Percentiles rank a stretch among this genome's conserved stretches.
phyloP scores from a whole-genome alignment of 2,888 invertebrate genomes.

The Mimas tiliae region DNA sequence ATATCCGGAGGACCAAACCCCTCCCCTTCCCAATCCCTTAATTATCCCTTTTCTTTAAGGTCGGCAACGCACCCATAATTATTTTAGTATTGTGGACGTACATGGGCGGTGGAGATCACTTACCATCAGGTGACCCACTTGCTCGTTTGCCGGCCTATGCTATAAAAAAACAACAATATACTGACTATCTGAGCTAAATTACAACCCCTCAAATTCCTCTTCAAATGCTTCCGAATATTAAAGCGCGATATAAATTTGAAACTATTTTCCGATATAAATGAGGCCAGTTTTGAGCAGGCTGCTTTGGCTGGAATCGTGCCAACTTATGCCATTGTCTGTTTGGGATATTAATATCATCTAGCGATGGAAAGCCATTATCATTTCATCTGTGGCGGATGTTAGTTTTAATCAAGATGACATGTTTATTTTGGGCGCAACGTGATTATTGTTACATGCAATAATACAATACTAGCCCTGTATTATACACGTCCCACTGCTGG shows the following conservation, averaged over 20 bases:
- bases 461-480: too few species aligned
- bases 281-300: constrained; percentile 8
- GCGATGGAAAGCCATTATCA: constrained; percentile 9
- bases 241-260: constrained; percentile 7
- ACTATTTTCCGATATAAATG: constrained; percentile 21
- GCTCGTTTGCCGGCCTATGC: too few species aligned
- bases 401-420: constrained; percentile 3
- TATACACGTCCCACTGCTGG: too few species aligned
- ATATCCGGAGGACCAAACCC: too few species aligned
- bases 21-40: too few species aligned
- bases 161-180: too few species aligned
- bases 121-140: too few species aligned
- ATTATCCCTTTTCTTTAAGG: too few species aligned
- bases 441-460: not conserved
- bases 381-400: not conserved
- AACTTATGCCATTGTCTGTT: constrained; percentile 18
- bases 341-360: constrained; percentile 16
- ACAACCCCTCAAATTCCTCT: not conserved
- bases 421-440: constrained; percentile 1
- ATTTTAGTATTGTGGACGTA: too few species aligned
- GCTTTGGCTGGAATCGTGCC: not conserved
- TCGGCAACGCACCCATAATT: too few species aligned
- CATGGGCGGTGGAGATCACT: too few species aligned
- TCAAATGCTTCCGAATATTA: not conserved
- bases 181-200: not conserved